phyloP scores from a whole-genome alignment of 2,797 vertebrate genomes.

The Pseudocheirus occidentalis region DNA sequence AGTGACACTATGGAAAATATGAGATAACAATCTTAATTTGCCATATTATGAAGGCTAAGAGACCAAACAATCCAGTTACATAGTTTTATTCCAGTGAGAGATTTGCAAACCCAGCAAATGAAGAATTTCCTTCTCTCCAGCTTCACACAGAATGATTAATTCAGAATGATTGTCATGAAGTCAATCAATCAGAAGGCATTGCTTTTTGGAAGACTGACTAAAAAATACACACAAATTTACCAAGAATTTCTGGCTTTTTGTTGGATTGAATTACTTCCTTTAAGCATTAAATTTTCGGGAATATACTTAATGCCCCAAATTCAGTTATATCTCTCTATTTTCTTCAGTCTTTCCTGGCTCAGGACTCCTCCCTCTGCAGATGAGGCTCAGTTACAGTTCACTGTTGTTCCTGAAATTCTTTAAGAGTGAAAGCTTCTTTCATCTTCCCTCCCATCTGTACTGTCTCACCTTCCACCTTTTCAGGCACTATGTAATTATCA shows the following conservation, averaged over 20 bases:
- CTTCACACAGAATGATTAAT: slow-evolving; percentile 5
- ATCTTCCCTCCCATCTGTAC: slow-evolving; percentile 64
- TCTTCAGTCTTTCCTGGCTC: neutral
- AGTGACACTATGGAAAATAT: neutral
- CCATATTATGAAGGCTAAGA: neutral
- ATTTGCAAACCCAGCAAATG: slow-evolving; percentile 5
- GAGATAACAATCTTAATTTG: neutral
- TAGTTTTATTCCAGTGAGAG: neutral
- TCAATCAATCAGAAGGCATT: neutral
- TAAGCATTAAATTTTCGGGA: neutral
- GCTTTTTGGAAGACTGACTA: neutral
- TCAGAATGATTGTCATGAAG: slow-evolving; percentile 21
- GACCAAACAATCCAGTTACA: rapidly evolving
- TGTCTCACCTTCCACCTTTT: slow-evolving; percentile 80
- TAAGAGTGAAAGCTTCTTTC: slow-evolving; percentile 70
- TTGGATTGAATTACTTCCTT: neutral
- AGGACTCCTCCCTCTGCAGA: neutral
- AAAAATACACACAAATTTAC: neutral
- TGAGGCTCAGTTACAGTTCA: slow-evolving; percentile 1
- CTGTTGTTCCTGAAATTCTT: slow-evolving; percentile 51
- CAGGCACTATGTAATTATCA: slow-evolving; percentile 79
- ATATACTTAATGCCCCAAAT: neutral
- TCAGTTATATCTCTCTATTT: neutral
- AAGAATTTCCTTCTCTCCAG: neutral
- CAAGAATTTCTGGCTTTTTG: neutral